Evolutionary conservation across 2,113 vertebrate genomes (phyloP).

Genomic region (Microcebus griseorufus): DNA sequence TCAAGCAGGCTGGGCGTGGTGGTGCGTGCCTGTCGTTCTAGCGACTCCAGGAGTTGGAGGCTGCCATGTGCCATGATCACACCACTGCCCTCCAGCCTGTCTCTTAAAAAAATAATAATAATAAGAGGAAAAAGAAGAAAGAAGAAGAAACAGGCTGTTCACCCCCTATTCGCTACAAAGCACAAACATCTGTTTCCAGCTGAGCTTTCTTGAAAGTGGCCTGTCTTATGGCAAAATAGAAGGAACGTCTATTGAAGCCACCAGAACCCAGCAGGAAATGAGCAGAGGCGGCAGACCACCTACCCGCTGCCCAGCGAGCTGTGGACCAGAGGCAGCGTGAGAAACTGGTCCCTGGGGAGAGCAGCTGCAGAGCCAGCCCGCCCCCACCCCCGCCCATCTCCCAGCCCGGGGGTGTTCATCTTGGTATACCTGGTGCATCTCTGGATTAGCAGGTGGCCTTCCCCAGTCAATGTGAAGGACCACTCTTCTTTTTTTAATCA

Average conservation of each 20-base stretch:
- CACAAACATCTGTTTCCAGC: background rate
- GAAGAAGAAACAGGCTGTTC: too few species aligned
- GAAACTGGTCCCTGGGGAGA: background rate
- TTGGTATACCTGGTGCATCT: too few species aligned
- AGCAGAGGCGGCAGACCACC: background rate
- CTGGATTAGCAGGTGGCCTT: background rate
- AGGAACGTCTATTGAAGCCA: background rate
- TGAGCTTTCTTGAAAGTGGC: background rate
- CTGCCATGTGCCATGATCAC: too few species aligned
- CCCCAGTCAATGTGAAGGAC: background rate
- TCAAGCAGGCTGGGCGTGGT: too few species aligned
- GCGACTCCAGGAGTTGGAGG: too few species aligned
- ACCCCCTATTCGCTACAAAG: background rate
- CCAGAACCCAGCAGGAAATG: background rate
- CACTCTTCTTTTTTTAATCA: background rate
- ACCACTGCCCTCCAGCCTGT: too few species aligned
- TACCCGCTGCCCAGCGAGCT: background rate
- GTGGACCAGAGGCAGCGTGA: background rate
- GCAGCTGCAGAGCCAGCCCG: background rate
- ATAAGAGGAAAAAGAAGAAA: too few species aligned
- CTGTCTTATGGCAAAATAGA: conserved; percentile 5
- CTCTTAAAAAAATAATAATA: too few species aligned
- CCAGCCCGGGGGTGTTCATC: rapidly evolving
- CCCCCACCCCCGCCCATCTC: rapidly evolving
- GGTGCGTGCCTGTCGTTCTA: too few species aligned